Evolutionary conservation across 1,140 invertebrate genomes (phyloP).

Genomic region (Drosophila orena): DNA sequence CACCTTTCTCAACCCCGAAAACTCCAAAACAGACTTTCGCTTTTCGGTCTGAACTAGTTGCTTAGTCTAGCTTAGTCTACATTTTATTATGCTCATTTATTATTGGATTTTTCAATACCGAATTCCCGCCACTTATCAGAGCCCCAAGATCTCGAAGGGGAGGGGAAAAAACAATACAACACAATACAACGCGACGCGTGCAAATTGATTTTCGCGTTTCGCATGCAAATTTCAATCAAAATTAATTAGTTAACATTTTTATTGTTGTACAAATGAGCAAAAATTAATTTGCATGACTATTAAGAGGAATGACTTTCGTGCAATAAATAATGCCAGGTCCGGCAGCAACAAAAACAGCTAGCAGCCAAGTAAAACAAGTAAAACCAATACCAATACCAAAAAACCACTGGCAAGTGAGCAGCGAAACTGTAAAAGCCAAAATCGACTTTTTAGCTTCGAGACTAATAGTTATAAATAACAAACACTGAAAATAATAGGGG

Average conservation of each 20-base stretch:
- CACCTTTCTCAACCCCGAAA: background rate
- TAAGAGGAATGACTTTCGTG: conserved; percentile 81
- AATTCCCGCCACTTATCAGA: conserved; percentile 53
- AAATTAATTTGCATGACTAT: conserved; percentile 84
- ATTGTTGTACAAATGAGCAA: conserved; percentile 84
- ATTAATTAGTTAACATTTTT: conserved; percentile 85
- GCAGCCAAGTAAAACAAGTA: conserved; percentile 2
- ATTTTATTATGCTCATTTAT: conserved; percentile 36
- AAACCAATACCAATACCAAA: conserved; percentile 18
- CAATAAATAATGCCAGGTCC: conserved; percentile 69
- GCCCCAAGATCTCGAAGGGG: conserved; percentile 35
- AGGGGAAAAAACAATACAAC: conserved; percentile 41
- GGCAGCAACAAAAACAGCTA: conserved; percentile 37
- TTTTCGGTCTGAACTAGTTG: conserved; percentile 47
- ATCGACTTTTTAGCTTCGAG: conserved; percentile 43
- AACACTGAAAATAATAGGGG: conserved; percentile 18
- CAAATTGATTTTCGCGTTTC: conserved; percentile 83
- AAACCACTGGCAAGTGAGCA: conserved; percentile 29
- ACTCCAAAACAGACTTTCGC: conserved; percentile 34
- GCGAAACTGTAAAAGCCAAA: conserved; percentile 64
- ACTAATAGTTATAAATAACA: conserved; percentile 50
- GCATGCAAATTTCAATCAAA: conserved; percentile 85
- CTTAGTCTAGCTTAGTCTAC: conserved; percentile 4
- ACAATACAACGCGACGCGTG: conserved; percentile 60
- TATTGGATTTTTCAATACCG: conserved; percentile 41